Conservation (phyloP, 2,888 invertebrate species). For the Ecliptopera silaceata region DNA sequence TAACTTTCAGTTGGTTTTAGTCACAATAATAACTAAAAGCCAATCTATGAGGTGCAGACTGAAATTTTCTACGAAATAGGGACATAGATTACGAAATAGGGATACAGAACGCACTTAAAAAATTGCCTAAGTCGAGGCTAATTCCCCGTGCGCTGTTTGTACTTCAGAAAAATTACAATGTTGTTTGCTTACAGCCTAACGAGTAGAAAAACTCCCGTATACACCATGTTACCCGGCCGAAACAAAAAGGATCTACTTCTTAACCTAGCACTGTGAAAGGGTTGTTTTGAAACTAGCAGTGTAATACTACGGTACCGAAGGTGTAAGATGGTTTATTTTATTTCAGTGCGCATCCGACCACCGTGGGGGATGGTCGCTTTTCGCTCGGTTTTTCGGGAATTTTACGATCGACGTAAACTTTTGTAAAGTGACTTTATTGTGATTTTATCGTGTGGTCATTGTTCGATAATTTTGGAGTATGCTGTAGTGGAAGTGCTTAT, state of each 20-base stretch:
- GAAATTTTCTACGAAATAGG: too few species aligned
- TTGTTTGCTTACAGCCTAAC: conserved; percentile 16
- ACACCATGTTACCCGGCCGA: conserved; percentile 37
- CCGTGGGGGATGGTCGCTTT: conserved; percentile 49
- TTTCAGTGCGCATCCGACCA: conserved; percentile 60
- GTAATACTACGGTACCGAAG: conserved; percentile 73
- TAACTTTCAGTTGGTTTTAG: not conserved
- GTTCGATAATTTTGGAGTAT: conserved; percentile 40
- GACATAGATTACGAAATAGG: too few species aligned
- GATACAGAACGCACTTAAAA: not conserved
- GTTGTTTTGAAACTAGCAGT: conserved; percentile 38
- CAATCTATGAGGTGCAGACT: not conserved
- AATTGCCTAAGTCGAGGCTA: conserved; percentile 1
- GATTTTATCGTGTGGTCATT: conserved; percentile 40
- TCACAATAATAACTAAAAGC: not conserved
- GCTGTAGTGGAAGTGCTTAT: conserved; percentile 15
- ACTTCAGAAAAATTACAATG: conserved; percentile 17
- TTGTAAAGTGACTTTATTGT: conserved; percentile 43
- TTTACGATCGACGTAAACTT: conserved; percentile 56
- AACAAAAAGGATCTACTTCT: conserved; percentile 28
- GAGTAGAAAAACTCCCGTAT: conserved; percentile 18
- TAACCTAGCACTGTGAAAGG: conserved; percentile 22
- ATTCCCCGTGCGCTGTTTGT: conserved; percentile 5
- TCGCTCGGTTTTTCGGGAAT: conserved; percentile 36
- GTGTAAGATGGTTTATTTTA: conserved; percentile 52